phyloP scores from a whole-genome alignment of 2,113 vertebrate species.

The human (Homo sapiens) region GRCh38 chr20:10720001-10720500 shows the following conservation, averaged over 20 bases:
- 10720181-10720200: slow-evolving; percentile 34
- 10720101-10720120: not conserved
- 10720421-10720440: not conserved
- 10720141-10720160: slow-evolving; percentile 16
- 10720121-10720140: not conserved
- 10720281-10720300: slow-evolving; percentile 31
- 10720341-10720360: not conserved
- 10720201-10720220: slow-evolving; percentile 56
- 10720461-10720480: not conserved
- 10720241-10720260: slow-evolving; percentile 47
- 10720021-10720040: slow-evolving; percentile 18
- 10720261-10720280: slow-evolving; percentile 24
- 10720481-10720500: not conserved
- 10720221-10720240: slow-evolving; percentile 37
- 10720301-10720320: not conserved
- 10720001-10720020: not conserved
- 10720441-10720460: not conserved
- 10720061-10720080: not conserved
- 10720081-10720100: not conserved
- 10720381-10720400: not conserved
- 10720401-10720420: not conserved
- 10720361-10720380: not conserved
- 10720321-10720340: slow-evolving; percentile 27
- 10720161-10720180: slow-evolving; percentile 14
- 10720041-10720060: not conserved